Evolutionary conservation across 1,140 invertebrate species (phyloP), one percentile per base, ranked within the genome.

Genomic region (Dendroctonus ponderosae): DNA sequence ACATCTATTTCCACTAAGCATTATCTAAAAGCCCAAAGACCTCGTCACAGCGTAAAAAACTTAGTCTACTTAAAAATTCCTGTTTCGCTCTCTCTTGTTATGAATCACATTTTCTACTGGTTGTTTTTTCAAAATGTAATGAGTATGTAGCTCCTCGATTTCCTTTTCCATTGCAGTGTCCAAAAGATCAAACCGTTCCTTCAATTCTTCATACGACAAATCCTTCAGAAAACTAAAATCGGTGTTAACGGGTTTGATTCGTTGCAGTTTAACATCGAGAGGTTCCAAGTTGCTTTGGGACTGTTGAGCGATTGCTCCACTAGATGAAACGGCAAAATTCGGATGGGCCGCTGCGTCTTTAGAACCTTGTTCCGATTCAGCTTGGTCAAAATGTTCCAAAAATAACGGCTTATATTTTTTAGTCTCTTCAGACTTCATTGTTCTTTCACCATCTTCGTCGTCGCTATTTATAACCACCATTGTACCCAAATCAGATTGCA

Each of bases 41-140:
- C n/a, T n/a, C n/a, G n/a, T n/a, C n/a, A n/a, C n/a, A n/a, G n/a
- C n/a, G n/a, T n/a, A n/a, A n/a, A n/a, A n/a, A n/a, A n/a, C n/a
- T n/a, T n/a, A n/a, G n/a, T n/a, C n/a, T n/a, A n/a, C n/a, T n/a
- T 62, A 71, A 62, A 71, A 71, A 48, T 71, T 71, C 51, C 70
- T 67, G 49, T 71, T 71, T 41, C 70, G 60, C 38, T 71, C 70
- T 43, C 70, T 60, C 41, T 71, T 71, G 41, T 67, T 90, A 81
- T 98, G 92, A 84, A 99, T 99, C 71, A 97, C 97, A 83, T 99
- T 96, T 66, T 98, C 85, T 75, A 99, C 98, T 57, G 97, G 97
- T 77, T 99, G 94, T 59, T 97, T 82, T 82, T 99, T 99, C 54
- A 92, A 93, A 81, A 97, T 93, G 84, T 98, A 99, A 72, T 96